Conservation (phyloP, 2,797 vertebrate species). For the Enteromius unitaeniatus region DNA sequence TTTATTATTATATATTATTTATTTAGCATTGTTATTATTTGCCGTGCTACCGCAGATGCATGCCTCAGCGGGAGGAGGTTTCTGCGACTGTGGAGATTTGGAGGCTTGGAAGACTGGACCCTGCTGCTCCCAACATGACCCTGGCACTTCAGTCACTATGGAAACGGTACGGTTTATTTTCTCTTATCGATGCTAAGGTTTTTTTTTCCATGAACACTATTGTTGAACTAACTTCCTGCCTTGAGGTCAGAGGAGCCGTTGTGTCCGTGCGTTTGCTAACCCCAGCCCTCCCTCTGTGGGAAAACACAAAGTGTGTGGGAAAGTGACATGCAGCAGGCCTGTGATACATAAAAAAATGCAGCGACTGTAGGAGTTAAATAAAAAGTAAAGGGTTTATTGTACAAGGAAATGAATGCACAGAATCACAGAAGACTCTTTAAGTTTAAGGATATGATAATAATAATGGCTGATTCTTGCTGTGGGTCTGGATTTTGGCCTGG, state of each 20-base stretch:
- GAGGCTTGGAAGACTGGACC: constrained; percentile 98
- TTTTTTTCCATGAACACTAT: constrained; percentile 55
- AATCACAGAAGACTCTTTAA: neutral
- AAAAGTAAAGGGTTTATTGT: neutral
- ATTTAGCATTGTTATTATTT: neutral
- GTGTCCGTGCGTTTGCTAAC: constrained; percentile 3
- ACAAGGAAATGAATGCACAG: neutral
- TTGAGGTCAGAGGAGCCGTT: constrained; percentile 47
- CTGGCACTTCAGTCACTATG: constrained; percentile 79
- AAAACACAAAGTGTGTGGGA: constrained; percentile 63
- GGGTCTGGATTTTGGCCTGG: neutral
- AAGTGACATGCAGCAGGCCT: constrained; percentile 58
- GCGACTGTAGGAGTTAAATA: neutral
- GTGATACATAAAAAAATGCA: constrained; percentile 11
- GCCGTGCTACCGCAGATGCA: constrained; percentile 85
- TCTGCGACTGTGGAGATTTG: constrained; percentile 96
- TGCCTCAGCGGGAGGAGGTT: constrained; percentile 93
- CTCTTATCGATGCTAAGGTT: neutral
- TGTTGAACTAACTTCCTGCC: constrained; percentile 73
- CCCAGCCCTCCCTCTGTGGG: constrained; percentile 48
- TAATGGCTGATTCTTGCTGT: neutral
- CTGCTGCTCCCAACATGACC: constrained; percentile 90
- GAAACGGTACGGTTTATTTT: constrained; percentile 84
- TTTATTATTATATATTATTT: neutral
- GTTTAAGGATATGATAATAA: neutral